These are phyloP conservation scores for Alosa alosa DNA, from an alignment of 2,113 vertebrate species.

Conservation along the genomic window DNA sequence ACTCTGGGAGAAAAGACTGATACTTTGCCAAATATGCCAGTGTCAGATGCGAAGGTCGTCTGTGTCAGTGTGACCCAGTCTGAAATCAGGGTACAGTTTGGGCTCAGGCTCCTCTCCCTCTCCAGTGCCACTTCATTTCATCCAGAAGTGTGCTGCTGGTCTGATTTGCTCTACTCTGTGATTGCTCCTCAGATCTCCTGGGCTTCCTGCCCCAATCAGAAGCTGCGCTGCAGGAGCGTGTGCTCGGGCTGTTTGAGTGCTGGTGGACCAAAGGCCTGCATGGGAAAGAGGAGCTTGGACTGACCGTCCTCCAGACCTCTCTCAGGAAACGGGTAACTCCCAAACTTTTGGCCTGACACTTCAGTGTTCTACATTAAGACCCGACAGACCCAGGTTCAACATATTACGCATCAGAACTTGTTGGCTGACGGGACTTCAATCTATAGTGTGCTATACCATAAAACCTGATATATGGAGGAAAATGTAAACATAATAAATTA, in stretches of 20 bases:
- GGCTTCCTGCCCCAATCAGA: slow-evolving; percentile 72
- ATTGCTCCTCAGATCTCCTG: slow-evolving; percentile 71
- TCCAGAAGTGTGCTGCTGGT: too few relatives aligned
- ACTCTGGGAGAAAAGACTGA: not conserved
- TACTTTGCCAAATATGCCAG: not conserved
- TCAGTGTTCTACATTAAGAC: not conserved
- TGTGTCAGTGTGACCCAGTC: not conserved
- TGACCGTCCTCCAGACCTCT: slow-evolving; percentile 75
- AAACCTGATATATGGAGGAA: too few relatives aligned
- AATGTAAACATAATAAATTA: too few relatives aligned
- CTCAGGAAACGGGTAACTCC: slow-evolving; percentile 72
- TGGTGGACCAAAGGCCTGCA: slow-evolving; percentile 91
- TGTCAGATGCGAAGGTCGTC: not conserved
- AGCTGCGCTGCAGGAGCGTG: slow-evolving; percentile 59
- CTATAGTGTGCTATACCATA: too few relatives aligned
- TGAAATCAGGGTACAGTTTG: not conserved
- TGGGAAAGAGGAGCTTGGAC: slow-evolving; percentile 84
- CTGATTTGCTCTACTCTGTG: not conserved
- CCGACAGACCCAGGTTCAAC: too few relatives aligned
- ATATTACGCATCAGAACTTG: too few relatives aligned
- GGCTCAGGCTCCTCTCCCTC: too few relatives aligned
- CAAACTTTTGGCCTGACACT: not conserved
- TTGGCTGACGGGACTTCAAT: too few relatives aligned
- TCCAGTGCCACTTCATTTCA: not conserved
- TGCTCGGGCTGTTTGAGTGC: slow-evolving; percentile 75